Evolutionary conservation across 2,797 vertebrate species (phyloP), one percentile per base, ranked within the genome.

Genomic region (Poecilia gillii): DNA sequence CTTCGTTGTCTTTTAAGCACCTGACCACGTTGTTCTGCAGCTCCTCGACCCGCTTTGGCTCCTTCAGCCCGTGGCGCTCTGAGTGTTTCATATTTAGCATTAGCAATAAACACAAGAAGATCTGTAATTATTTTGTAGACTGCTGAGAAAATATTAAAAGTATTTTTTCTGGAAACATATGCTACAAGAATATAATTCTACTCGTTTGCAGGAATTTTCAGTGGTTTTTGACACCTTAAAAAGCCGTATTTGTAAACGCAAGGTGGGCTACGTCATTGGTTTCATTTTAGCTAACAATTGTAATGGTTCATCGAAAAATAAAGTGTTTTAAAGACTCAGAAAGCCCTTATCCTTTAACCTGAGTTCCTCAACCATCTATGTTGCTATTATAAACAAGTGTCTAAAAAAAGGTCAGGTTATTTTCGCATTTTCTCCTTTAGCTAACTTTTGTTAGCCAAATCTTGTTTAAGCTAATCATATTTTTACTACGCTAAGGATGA

Each of bases 21-120:
- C 96, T 96, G 80, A 99, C 95, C 82, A 99, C 96, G 94, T 96
- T 97, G 95, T 94, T 97, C 89, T 99, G 98, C 20, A 99, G 97
- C 86, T 98, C 98, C 93, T 99, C 97, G 85, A 98, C 98, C 85
- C 96, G 95, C 94, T 97, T 96, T 36, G 97, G 97, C 91, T 99
- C 98, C 89, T 98, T 98, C 0, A 99, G 95, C 41, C 98, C 98
- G 0, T 98, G 98, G 82, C 98, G 96, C 95, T 99, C 98, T 99
- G 95, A 70, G 79, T 1, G 59, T 71, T 47, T 39, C 7, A 36
- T 70, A 80, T 62, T 23, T 18, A 41, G 41, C 6, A 3, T 74
- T 68, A 28, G 62, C 31, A 66, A 16, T 36, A 53, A n/a, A 51
- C 51, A 70, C 31, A 55, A 18, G 41, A 0, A 43, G 14, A 6